Percentiles rank a stretch among this genome's conserved stretches.
Evolutionary conservation across 2,113 vertebrate genomes (phyloP).

Genomic region (Psittacula cyanocephala): DNA sequence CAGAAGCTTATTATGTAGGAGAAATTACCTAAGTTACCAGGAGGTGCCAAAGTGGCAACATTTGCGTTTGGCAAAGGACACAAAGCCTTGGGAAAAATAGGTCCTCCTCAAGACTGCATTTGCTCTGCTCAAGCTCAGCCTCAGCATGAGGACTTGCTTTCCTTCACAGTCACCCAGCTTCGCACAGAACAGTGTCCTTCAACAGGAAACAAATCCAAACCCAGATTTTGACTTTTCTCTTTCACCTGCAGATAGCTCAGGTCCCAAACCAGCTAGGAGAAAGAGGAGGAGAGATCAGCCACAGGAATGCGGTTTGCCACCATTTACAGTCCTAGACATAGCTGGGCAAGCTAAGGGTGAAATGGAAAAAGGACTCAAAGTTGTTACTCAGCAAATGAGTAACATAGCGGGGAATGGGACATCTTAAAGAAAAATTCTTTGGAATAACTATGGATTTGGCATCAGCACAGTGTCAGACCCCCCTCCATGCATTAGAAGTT

Average conservation of each 20-base stretch:
- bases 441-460: not conserved
- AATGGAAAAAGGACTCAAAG: not conserved
- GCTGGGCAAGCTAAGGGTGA: not conserved
- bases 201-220: not conserved
- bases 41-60: not conserved
- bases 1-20: not conserved
- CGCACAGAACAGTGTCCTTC: not conserved
- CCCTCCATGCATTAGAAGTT: not conserved
- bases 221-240: not conserved
- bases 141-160: not conserved
- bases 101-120: not conserved
- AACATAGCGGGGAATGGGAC: not conserved
- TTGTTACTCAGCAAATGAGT: not conserved
- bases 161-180: not conserved
- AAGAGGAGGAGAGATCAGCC: not conserved
- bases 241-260: not conserved
- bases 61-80: not conserved
- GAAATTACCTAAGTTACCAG: not conserved
- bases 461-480: not conserved
- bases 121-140: not conserved
- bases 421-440: not conserved
- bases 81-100: not conserved
- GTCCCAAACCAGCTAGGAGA: not conserved
- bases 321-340: not conserved
- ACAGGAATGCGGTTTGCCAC: not conserved